phyloP scores from a whole-genome alignment of 2,113 vertebrate genomes.

The Myrmecobius fasciatus region DNA sequence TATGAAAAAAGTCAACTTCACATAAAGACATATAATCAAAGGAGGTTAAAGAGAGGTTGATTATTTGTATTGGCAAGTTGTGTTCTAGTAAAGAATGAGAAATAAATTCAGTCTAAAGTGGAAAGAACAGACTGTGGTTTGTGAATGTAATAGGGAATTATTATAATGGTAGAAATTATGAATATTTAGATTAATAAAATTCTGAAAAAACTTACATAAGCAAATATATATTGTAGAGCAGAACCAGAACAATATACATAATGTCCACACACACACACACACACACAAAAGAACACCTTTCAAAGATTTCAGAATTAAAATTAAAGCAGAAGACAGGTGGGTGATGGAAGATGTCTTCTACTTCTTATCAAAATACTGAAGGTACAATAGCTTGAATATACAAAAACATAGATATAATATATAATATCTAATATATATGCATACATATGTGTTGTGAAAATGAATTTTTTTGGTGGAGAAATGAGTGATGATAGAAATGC shows the following conservation, averaged over 20 bases:
- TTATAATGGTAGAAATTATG: background rate
- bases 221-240: background rate
- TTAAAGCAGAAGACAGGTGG: background rate
- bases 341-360: background rate
- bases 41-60: background rate
- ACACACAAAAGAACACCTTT: background rate
- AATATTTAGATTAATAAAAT: background rate
- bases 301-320: no score
- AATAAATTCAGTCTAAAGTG: background rate
- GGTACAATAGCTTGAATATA: background rate
- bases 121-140: background rate
- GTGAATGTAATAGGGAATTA: background rate
- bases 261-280: background rate
- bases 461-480: background rate
- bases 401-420: no score
- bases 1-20: background rate
- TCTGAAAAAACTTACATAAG: background rate
- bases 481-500: background rate
- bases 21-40: background rate
- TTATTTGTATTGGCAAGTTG: background rate
- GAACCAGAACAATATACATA: background rate
- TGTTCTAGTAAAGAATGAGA: background rate
- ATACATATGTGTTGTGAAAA: background rate
- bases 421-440: no score
- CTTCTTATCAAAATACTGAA: background rate